Base-by-base conservation (phyloP, 2,113 vertebrate species). In the Fregata magnificens region DNA sequence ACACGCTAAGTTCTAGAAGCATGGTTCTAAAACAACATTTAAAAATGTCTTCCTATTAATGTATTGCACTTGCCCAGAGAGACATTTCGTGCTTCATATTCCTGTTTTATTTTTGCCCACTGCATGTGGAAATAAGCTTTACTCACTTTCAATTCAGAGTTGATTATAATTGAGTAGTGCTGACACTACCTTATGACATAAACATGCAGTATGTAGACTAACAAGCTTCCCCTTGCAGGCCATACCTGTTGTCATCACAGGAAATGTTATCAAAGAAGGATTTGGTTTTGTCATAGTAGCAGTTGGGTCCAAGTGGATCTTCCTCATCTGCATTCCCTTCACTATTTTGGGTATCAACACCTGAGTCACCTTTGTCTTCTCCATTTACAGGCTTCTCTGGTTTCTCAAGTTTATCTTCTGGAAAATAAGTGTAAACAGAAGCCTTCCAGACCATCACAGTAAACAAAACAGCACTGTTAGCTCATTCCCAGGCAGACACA, bases 211-310 rank as follows among this genome's bases (percentile, higher is more conserved):
- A 72, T 47, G 28, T 3, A 45, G 34, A 73, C 26, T 52, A 87
- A 73, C 25, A 69, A 49, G 55, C n/a, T 66, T 71, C 44, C 66
- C 15, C 31, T 38, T n/a, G 36, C 36, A 82, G 47, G 71, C 28
- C 72, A 13, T 99, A 99, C 99, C 99, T 99, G 65, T 98, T 97
- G 91, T 99, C 99, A 80, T 99, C 99, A 97, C 99, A 99, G 82
- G 99, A 99, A 97, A 99, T 99, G 97, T 99, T 99, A 97, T 99
- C 99, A 65, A 99, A 99, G 98, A 99, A 99, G 76, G 99, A 99
- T 98, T 99, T 99, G 94, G 99, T 98, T 98, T 99, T 99, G 98
- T 99, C 99, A 36, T 99, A 99, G 96, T 99, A 99, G 94, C 99
- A 99, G 67, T 99, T 98, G 80, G 99, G 99, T 42, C 98, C 98